Evolutionary conservation across 2,888 invertebrate species (phyloP), one percentile per base, ranked within the genome.

Genomic region (Drosophila nr. perissopoda): DNA sequence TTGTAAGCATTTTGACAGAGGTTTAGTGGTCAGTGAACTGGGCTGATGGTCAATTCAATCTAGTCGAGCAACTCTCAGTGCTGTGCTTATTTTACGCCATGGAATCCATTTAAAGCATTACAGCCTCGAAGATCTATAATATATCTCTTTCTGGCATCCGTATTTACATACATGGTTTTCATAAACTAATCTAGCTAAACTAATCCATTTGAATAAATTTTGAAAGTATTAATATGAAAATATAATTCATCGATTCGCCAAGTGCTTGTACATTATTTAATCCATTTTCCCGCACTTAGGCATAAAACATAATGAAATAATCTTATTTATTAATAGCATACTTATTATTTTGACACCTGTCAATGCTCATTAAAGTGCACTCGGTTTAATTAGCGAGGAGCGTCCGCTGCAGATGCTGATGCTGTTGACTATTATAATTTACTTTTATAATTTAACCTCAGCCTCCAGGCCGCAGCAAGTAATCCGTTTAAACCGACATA

Each of bases 401-500:
- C 73, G 67, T 72, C 80, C 68, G 72, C 56, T 56, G 53, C 31
- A 42, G 40, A 11, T 48, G 33, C 33, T 4, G 33, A 69, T 73
- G 77, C 59, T 83, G 70, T 78, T 82, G 71, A 34, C 60, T 54
- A 40, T 70, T 74, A 73, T 74, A 65, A 68, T 49, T 80, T 72
- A 42, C 73, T 21, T 16, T 10, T 31, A 31, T 31, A 31, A 10
- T 33, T 33, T 51, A 45, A 64, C 53, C 63, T 45, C 76, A 57
- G 61, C 25, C 38, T 40, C 40, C 38, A 56, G 60, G 49, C 27
- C 11, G 49, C 45, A 31, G 34, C 64, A 56, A 84, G 62, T 72
- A 68, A 45, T 82, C 79, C 87, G 79, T 76, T 84, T 87, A 84
- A 80, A 54, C 76, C 65, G 42, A 45, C 56, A 54, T 64, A 49